A percentile compares a stretch with the other conserved stretches of the same genome.
Conservation (phyloP, 2,888 invertebrate genomes). For the Drosophila niveifrons region DNA sequence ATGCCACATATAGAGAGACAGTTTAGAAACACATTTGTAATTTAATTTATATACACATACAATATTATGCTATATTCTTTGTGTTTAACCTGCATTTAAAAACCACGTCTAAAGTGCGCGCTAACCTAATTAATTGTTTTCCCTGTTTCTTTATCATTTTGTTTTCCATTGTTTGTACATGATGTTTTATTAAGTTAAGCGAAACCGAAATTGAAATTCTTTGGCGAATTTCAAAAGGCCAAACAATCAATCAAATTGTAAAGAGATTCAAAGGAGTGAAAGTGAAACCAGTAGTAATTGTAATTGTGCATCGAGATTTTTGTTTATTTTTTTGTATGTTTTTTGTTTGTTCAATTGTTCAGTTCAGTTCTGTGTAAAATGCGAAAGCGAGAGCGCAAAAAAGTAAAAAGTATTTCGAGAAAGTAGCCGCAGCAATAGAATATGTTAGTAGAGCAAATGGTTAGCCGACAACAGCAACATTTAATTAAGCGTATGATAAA, state of each 20-base stretch:
- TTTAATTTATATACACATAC: conserved; percentile 41
- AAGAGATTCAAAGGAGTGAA: conserved; percentile 2
- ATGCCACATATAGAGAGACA: background rate
- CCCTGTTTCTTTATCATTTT: background rate
- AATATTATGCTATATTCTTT: conserved; percentile 69
- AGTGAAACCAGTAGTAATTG: conserved; percentile 32
- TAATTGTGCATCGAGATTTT: conserved; percentile 35
- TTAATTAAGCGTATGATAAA: conserved; percentile 79
- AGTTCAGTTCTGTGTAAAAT: conserved; percentile 28
- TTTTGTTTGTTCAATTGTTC: conserved; percentile 26
- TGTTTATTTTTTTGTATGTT: conserved; percentile 13
- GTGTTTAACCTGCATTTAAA: conserved; percentile 71
- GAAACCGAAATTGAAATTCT: conserved; percentile 52
- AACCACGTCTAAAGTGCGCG: conserved; percentile 50
- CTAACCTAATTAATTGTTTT: conserved; percentile 25
- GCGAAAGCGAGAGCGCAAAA: conserved; percentile 54
- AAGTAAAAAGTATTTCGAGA: conserved; percentile 58
- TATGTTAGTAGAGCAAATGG: conserved; percentile 63
- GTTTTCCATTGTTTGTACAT: conserved; percentile 22
- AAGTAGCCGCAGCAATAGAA: conserved; percentile 50
- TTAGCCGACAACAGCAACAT: conserved; percentile 76
- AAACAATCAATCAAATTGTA: conserved; percentile 16
- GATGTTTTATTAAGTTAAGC: conserved; percentile 66
- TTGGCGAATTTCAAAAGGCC: conserved; percentile 17
- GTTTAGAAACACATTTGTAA: conserved; percentile 35